Conservation (phyloP, 2,113 vertebrate species). For the Ammodytes marinus region DNA sequence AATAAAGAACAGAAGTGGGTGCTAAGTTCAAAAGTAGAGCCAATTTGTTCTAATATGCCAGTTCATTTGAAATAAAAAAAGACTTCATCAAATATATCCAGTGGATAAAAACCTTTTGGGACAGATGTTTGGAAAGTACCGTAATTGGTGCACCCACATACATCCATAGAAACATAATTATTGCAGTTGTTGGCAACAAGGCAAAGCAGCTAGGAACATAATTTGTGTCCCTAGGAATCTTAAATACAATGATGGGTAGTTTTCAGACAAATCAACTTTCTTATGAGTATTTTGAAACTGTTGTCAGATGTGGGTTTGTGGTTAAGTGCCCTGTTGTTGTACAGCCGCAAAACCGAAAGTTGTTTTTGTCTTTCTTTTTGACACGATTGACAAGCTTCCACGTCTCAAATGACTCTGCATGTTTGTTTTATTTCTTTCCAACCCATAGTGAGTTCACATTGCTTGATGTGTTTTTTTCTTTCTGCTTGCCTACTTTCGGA, state of each 20-base stretch:
- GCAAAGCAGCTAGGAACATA: neutral
- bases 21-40: too few relatives aligned
- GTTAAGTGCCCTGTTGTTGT: neutral
- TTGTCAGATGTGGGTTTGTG: neutral
- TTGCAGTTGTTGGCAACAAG: neutral
- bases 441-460: slow-evolving; percentile 46
- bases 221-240: neutral
- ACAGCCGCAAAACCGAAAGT: neutral
- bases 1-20: too few relatives aligned
- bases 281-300: neutral
- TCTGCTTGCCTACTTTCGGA: slow-evolving; percentile 40
- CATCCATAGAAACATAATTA: neutral
- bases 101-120: neutral
- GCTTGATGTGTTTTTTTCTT: slow-evolving; percentile 47
- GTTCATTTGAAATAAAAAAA: neutral
- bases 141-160: slow-evolving; percentile 6
- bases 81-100: neutral
- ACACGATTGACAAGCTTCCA: slow-evolving; percentile 4
- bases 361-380: neutral
- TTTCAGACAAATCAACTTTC: neutral
- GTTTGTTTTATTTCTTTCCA: slow-evolving; percentile 21
- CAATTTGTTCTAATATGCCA: neutral
- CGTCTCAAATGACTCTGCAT: slow-evolving; percentile 50
- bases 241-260: neutral
- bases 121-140: neutral